These are phyloP conservation scores for Parnassius mnemosyne DNA, from an alignment of 2,888 invertebrate genomes.

Conservation along the genomic window DNA sequence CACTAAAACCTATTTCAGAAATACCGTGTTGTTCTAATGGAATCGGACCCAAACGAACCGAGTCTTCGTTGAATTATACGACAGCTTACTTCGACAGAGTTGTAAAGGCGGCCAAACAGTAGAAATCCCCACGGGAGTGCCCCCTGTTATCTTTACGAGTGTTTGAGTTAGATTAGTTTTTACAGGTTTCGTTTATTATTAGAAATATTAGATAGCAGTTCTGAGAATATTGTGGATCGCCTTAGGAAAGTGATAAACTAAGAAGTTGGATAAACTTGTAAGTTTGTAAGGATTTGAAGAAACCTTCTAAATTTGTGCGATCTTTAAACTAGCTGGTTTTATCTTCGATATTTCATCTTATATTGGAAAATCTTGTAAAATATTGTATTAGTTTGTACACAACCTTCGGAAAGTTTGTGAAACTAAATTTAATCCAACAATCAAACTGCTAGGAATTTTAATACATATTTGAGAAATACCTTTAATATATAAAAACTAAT, in stretches of 20 bases:
- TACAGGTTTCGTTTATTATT: slow-evolving; percentile 62
- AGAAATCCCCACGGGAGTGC: slow-evolving; percentile 48
- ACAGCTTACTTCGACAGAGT: slow-evolving; percentile 49
- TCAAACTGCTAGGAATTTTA: too few relatives aligned
- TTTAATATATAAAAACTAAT: too few relatives aligned
- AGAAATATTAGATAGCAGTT: slow-evolving; percentile 45
- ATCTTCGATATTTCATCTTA: too few relatives aligned
- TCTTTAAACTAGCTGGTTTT: too few relatives aligned
- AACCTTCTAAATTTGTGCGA: not conserved
- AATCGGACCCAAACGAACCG: slow-evolving; percentile 24
- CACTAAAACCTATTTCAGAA: slow-evolving; percentile 31
- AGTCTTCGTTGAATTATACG: slow-evolving; percentile 41
- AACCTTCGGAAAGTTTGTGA: too few relatives aligned
- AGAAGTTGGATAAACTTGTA: not conserved
- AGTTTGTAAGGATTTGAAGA: slow-evolving; percentile 1
- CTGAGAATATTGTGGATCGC: slow-evolving; percentile 21
- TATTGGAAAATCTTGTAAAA: too few relatives aligned
- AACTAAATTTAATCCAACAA: too few relatives aligned
- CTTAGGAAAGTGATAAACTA: slow-evolving; percentile 11
- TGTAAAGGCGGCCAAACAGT: slow-evolving; percentile 59
- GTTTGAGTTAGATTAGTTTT: slow-evolving; percentile 73
- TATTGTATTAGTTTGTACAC: too few relatives aligned
- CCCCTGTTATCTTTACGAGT: slow-evolving; percentile 69
- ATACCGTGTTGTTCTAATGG: slow-evolving; percentile 38
- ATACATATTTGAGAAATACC: too few relatives aligned